Evolutionary conservation across 2,888 invertebrate genomes (phyloP), one percentile per base, ranked within the genome.

Genomic region (Drosophila setosimentum): DNA sequence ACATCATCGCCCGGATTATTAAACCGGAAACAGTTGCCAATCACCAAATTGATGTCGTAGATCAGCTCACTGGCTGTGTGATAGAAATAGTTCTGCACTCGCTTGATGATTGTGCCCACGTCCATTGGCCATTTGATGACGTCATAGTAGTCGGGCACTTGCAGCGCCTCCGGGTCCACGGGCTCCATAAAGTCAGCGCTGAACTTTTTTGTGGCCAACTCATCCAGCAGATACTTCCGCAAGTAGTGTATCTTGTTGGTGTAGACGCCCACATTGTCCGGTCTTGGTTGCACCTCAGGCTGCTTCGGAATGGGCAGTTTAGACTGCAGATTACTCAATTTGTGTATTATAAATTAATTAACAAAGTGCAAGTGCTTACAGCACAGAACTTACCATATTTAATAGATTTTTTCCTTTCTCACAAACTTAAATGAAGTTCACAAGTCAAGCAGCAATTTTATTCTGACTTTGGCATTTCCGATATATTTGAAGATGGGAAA

Each of bases 221-320:
- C 77, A 42, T 80, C 80, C 30, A 80, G 54, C 53, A 80, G 33
- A 35, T 74, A 71, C 62, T 80, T 80, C 3, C 71, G 4, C 49
- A 80, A 29, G 10, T 71, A 80, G 27, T 80, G 80, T n/a, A 80
- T 68, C 35, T 74, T 77, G 13, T 80, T 80, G 1, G 80, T 80
- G 50, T 80, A 80, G 1, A 27, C 16, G 0, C 57, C 79, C 13
- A 21, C 13, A 0, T 68, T 32, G 7, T 48, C 55, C 2, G 60
- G 24, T 10, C 18, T n/a, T 2, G 77, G 80, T 24, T 55, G 33
- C 37, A 80, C 77, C 10, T 63, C 63, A 11, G 73, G 79, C 62
- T 76, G 80, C 10, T 55, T 55, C 0, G 59, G 64, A n/a, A n/a
- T 63, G 2, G 77, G 77, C 5, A 58, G 24, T 8, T 57, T 49